A percentile compares a stretch with the other conserved stretches of the same genome.
phyloP scores from a whole-genome alignment of 2,113 vertebrate species.

The Bambusicola thoracicus region DNA sequence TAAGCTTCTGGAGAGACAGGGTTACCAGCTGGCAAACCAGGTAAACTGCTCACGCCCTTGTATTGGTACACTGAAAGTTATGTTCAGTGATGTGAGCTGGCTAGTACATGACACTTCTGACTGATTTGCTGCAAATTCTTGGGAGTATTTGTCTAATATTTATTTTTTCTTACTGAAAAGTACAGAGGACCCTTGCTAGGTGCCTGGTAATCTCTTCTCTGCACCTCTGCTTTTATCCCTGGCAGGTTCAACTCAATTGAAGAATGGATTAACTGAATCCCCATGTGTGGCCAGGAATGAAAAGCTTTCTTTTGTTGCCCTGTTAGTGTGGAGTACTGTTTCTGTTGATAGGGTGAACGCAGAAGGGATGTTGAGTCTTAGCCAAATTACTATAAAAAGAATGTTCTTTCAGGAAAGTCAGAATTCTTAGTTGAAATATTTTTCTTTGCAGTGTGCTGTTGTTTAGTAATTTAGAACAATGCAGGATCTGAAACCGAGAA shows the following conservation, averaged over 20 bases:
- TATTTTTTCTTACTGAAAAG: not conserved
- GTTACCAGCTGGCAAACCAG: not conserved
- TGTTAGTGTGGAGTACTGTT: not conserved
- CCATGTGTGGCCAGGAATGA: not conserved
- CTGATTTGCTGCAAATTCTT: fast-evolving
- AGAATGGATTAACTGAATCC: not conserved
- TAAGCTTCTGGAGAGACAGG: not conserved
- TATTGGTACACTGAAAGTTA: not conserved
- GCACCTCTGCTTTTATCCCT: not conserved
- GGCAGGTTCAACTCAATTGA: not conserved
- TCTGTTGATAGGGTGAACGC: not conserved
- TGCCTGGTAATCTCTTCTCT: not conserved
- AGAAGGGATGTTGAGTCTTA: not conserved
- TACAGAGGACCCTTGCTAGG: not conserved
- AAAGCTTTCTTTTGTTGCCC: not conserved
- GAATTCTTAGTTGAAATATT: not conserved
- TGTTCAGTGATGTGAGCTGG: not conserved
- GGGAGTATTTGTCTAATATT: not conserved
- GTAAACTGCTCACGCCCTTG: not conserved
- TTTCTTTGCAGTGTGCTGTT: not conserved
- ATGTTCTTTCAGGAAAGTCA: not conserved
- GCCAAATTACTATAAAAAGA: not conserved
- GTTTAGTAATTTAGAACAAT: not conserved
- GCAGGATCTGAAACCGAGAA: not conserved
- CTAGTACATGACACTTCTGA: not conserved